Base-by-base conservation (phyloP, 2,888 invertebrate species). In the Synergus itoensis region DNA sequence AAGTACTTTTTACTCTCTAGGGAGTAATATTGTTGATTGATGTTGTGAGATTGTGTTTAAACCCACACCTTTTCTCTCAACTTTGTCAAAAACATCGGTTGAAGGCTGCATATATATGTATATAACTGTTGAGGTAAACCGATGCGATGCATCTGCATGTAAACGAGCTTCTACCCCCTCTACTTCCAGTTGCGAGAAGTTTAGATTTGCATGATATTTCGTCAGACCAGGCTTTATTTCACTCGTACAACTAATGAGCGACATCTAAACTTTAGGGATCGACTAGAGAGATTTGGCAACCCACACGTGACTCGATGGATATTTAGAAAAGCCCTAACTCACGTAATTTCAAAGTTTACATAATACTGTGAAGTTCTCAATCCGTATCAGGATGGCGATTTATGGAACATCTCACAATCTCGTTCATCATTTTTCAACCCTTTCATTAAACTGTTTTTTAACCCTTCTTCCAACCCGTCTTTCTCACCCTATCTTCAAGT, bases 131-230 rank as follows among this genome's bases (percentile, higher is more conserved):
- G 48, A 28, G 43, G n/a, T 2, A 28, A 69, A 69, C 48, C 69
- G 69, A 73, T 53, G 69, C n/a, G 45, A 73, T 73, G 65, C 48
- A 79, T 81, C 79, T 81, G 79, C 81, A 81, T 81, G 81, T 76
- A 81, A 81, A 81, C 77, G 79, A 81, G 79, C 67, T 77, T 53
- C 53, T 18, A 45, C 12, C 41, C 69, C 69, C 14, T 40, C 65
- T 14, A 9, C 21, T 63, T 65, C 45, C 67, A 69, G 63, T 69
- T 57, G 40, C 64, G 65, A 69, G 76, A 57, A 75, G 77, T 79
- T 79, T 76, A 77, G 67, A 79, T 79, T 81, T 81, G 79, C 79
- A 79, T 81, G 75, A 79, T 73, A 77, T 76, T 53, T 77, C 69
- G 78, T 48, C 60, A 40, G 43, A 43, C 18, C 41, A 62, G 69